Evolutionary conservation across 2,888 invertebrate genomes (phyloP).

Genomic region (Limenitis camilla): DNA sequence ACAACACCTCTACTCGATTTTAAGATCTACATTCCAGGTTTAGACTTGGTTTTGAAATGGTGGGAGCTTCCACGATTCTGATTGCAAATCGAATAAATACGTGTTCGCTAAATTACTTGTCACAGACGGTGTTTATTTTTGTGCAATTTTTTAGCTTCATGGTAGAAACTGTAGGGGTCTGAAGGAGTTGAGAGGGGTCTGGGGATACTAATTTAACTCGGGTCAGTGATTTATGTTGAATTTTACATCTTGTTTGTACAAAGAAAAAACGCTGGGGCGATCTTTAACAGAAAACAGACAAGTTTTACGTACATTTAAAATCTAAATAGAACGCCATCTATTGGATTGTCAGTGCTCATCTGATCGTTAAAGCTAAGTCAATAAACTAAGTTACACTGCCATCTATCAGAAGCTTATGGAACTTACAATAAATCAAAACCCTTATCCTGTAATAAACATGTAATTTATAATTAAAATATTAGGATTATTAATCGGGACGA

Average conservation of each 20-base stretch:
- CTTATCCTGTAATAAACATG: too few species aligned
- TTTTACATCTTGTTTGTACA: constrained; percentile 12
- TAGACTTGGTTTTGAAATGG: constrained; percentile 1
- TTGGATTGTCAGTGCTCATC: too few species aligned
- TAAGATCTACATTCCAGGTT: constrained; percentile 2
- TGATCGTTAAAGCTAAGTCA: too few species aligned
- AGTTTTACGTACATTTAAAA: background rate
- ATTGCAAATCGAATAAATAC: constrained; percentile 48
- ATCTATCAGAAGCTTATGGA: too few species aligned
- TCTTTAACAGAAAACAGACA: background rate
- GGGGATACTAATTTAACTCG: constrained; percentile 18
- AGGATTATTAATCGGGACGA: background rate
- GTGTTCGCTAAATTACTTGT: constrained; percentile 44
- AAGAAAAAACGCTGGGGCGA: constrained; percentile 4
- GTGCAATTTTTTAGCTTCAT: constrained; percentile 27
- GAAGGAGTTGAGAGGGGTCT: constrained; percentile 12
- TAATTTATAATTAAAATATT: too few species aligned
- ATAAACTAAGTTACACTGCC: too few species aligned
- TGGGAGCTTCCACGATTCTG: constrained; percentile 22
- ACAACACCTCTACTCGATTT: constrained; percentile 2
- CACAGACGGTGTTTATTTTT: constrained; percentile 35
- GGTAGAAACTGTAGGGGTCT: constrained; percentile 17
- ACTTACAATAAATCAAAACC: too few species aligned
- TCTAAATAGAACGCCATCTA: too few species aligned
- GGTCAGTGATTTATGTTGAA: constrained; percentile 13